Conservation (phyloP, 2,888 invertebrate genomes). For the Macrosiphum euphorbiae region DNA sequence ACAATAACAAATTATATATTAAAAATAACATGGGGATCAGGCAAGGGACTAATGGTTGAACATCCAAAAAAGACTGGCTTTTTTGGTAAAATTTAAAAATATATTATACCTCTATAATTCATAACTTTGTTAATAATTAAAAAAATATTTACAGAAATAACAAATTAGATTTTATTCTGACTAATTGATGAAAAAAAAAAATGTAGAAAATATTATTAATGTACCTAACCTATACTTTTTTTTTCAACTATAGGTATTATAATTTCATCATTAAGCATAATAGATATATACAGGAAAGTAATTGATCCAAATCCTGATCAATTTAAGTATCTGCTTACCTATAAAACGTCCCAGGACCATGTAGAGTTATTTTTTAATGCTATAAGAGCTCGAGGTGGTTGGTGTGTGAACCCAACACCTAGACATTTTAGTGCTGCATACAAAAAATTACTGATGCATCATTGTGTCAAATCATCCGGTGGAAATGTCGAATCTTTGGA, state of each 20-base stretch:
- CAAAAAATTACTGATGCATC: constrained; percentile 9
- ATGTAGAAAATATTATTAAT: neutral
- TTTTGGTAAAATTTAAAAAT: neutral
- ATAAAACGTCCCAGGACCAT: neutral
- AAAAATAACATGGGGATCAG: neutral
- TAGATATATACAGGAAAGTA: neutral
- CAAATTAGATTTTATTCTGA: neutral
- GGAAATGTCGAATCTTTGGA: neutral
- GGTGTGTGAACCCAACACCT: constrained; percentile 24
- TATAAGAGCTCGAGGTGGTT: neutral
- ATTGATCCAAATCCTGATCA: too few species aligned
- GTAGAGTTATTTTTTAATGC: constrained; percentile 29
- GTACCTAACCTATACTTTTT: too few species aligned
- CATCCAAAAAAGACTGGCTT: neutral
- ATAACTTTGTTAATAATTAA: neutral
- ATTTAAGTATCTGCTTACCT: too few species aligned
- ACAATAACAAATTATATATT: neutral
- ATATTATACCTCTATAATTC: too few species aligned
- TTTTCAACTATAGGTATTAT: neutral
- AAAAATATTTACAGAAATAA: neutral
- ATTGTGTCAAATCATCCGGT: neutral
- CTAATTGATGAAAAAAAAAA: neutral
- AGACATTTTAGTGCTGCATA: neutral
- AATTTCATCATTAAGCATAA: neutral
- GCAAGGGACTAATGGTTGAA: neutral